Evolutionary conservation across 2,888 invertebrate species (phyloP), one percentile per base, ranked within the genome.

Genomic region (Drosophila acutilabella): DNA sequence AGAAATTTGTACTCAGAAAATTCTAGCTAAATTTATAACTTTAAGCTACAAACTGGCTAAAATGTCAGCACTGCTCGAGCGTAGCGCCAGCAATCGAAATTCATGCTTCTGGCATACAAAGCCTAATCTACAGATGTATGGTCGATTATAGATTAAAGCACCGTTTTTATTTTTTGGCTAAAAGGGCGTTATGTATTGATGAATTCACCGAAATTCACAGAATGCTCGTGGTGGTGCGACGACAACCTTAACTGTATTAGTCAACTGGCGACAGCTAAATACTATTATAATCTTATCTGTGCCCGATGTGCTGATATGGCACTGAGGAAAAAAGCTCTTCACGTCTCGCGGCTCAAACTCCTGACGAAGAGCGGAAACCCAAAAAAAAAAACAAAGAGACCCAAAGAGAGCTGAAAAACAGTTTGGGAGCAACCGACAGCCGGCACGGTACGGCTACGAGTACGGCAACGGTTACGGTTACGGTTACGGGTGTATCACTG

Each of bases 211-310:
- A 64, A 77, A 33, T 48, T 58, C 8, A 18, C 4, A 3, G 13
- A 13, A 36, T 38, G 16, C 10, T 38, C 7, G 33, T 41, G 30
- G 7, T 14, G 20, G 7, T 14, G 20, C 18, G n/a, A 30, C 33
- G 38, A 58, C 16, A 38, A 41, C 23, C 44, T 47, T 62, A 44
- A 53, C 50, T 50, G 47, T 53, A 67, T 84, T 84, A 81, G 85
- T 81, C 79, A 76, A 68, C 61, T 78, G 23, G 60, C 51, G 40
- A 41, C 60, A 61, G 50, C 58, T 48, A 56, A 69, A 66, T 62
- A 57, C 61, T 47, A 40, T 30, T 57, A 64, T 87, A 81, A 87
- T 81, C 88, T 87, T 87, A 81, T 81, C 88, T 61, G 14, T 64
- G 23, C 6, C 16, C 42, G 56, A n/a, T n/a, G 23, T 23, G 38